Evolutionary conservation across 2,113 vertebrate species (phyloP).

Genomic region (Notechis scutatus): DNA sequence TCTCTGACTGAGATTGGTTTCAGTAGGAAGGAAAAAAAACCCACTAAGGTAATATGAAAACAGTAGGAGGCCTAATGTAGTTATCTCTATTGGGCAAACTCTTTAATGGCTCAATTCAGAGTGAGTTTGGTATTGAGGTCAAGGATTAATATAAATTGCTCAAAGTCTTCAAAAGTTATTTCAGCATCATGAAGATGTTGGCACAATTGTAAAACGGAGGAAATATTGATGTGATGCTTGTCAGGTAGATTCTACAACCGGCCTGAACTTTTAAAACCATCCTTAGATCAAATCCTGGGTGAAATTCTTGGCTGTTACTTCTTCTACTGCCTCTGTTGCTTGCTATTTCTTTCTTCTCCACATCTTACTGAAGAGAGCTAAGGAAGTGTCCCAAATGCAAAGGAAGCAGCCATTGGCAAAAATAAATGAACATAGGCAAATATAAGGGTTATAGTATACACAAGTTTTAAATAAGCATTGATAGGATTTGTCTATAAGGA

Average conservation of each 20-base stretch:
- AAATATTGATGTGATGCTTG: background rate
- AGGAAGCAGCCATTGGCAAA: background rate
- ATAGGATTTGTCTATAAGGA: background rate
- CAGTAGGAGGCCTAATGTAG: background rate
- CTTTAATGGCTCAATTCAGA: conserved; percentile 17
- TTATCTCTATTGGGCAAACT: background rate
- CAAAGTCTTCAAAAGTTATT: background rate
- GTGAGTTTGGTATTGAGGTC: background rate
- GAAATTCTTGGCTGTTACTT: background rate
- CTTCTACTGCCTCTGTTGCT: background rate
- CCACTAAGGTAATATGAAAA: conserved; percentile 16
- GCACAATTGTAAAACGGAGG: background rate
- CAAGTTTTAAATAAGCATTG: background rate
- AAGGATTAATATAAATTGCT: conserved; percentile 16
- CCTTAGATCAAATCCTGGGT: background rate
- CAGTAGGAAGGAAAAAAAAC: background rate
- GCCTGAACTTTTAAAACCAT: background rate
- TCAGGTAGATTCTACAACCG: background rate
- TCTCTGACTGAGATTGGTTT: background rate
- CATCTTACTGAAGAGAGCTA: background rate
- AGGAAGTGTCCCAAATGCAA: background rate
- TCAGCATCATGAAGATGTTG: background rate
- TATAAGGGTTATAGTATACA: background rate
- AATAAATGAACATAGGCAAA: background rate
- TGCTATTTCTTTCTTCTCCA: background rate